phyloP scores from a whole-genome alignment of 2,797 vertebrate genomes.

The Gallinago stenura region DNA sequence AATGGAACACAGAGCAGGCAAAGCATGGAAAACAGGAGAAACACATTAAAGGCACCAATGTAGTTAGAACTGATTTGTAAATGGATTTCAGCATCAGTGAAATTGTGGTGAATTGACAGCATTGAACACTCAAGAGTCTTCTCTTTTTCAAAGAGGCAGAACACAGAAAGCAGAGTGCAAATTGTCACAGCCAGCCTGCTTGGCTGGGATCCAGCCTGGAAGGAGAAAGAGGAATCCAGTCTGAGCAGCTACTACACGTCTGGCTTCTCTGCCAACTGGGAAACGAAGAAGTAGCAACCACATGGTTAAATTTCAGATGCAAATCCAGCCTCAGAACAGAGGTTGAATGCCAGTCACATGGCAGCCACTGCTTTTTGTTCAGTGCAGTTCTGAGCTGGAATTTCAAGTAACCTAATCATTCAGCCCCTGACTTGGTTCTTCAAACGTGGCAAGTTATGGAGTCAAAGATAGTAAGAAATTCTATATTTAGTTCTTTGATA shows the following conservation, averaged over 20 bases:
- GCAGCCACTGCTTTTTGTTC: background rate
- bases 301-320: slow-evolving; percentile 5
- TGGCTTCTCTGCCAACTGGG: background rate
- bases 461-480: background rate
- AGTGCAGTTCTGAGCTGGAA: background rate
- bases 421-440: background rate
- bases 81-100: background rate
- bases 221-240: background rate
- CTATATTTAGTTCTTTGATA: background rate
- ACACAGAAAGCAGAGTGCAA: background rate
- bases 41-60: background rate
- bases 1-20: background rate
- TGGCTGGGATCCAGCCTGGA: background rate
- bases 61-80: background rate
- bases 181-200: background rate
- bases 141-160: background rate
- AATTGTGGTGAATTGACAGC: background rate
- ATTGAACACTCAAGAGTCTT: background rate
- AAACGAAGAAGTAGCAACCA: background rate
- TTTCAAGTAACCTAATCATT: slow-evolving; percentile 26
- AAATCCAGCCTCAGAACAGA: slow-evolving; percentile 9
- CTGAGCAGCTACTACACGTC: background rate
- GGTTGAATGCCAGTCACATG: background rate
- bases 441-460: background rate
- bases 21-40: background rate